Conservation (phyloP, 2,113 vertebrate genomes). For the Polyodon spathula region DNA sequence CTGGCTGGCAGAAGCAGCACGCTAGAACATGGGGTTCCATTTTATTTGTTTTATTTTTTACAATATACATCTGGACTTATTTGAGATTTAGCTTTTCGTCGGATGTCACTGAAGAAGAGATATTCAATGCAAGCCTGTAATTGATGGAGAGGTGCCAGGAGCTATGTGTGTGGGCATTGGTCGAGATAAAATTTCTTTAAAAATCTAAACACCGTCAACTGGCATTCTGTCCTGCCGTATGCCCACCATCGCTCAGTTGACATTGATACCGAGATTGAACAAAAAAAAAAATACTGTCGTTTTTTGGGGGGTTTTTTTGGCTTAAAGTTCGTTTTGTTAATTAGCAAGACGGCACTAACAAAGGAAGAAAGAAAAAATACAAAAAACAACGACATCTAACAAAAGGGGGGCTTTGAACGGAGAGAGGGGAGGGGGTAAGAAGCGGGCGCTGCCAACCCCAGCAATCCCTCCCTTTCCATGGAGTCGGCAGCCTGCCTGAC, state of each 20-base stretch:
- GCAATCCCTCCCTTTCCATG: slow-evolving; percentile 21
- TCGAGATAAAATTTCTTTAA: slow-evolving; percentile 33
- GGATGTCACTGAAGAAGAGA: slow-evolving; percentile 35
- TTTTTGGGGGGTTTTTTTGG: no score
- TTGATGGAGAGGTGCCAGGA: slow-evolving; percentile 56
- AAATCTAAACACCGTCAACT: slow-evolving; percentile 22
- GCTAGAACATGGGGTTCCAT: slow-evolving; percentile 20
- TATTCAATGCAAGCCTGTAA: slow-evolving; percentile 54
- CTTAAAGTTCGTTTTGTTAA: slow-evolving; percentile 48
- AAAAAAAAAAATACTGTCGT: no score
- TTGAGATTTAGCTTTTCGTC: slow-evolving; percentile 21
- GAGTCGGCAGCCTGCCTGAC: slow-evolving; percentile 37
- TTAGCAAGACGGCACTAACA: slow-evolving; percentile 35
- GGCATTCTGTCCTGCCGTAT: slow-evolving; percentile 24
- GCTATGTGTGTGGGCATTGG: slow-evolving; percentile 47
- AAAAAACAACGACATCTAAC: slow-evolving; percentile 36
- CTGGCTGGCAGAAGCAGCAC: slow-evolving; percentile 34
- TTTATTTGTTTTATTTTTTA: slow-evolving; percentile 14
- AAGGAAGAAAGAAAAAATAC: no score
- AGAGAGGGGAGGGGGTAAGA: slow-evolving; percentile 32
- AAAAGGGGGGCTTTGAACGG: slow-evolving; percentile 36
- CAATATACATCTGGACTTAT: slow-evolving; percentile 28
- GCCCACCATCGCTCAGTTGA: slow-evolving; percentile 30
- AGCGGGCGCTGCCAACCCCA: slow-evolving; percentile 33
- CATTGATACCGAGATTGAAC: slow-evolving; percentile 37